These are phyloP conservation scores for Vollenhovia emeryi DNA, from an alignment of 1,140 invertebrate genomes.

Conservation along the genomic window DNA sequence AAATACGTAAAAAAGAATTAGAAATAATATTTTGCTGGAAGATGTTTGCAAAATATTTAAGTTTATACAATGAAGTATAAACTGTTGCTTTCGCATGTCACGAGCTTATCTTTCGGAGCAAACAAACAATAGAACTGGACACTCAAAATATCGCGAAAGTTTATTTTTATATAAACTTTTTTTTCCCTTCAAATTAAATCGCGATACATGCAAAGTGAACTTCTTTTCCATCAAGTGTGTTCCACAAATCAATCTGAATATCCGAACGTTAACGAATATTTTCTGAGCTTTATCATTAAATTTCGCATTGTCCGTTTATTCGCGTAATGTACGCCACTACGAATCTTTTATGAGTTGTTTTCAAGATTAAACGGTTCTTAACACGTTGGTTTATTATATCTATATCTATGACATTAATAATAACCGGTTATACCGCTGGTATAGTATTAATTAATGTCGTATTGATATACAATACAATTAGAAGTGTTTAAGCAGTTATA, in stretches of 20 bases:
- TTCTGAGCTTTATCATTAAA: neutral
- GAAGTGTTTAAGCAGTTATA: neutral
- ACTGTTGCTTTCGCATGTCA: neutral
- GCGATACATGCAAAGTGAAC: too few species aligned
- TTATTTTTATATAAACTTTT: too few species aligned
- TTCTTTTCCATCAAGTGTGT: neutral
- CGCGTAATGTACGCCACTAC: neutral
- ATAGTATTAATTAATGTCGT: neutral
- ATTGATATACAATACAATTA: neutral
- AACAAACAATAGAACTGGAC: neutral
- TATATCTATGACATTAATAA: slow-evolving; percentile 12
- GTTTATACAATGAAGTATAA: neutral
- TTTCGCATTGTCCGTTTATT: neutral
- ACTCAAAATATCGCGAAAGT: neutral
- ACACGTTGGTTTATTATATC: neutral
- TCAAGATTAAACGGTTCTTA: neutral
- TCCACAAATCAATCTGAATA: neutral
- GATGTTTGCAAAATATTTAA: neutral
- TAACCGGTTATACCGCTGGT: neutral
- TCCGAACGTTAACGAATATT: neutral
- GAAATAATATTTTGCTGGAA: neutral
- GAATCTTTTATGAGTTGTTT: neutral
- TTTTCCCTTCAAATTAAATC: neutral
- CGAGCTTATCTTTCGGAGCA: neutral
- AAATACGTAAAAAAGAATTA: slow-evolving; percentile 5